phyloP scores from a whole-genome alignment of 2,888 invertebrate genomes.

The Crematogaster levior region DNA sequence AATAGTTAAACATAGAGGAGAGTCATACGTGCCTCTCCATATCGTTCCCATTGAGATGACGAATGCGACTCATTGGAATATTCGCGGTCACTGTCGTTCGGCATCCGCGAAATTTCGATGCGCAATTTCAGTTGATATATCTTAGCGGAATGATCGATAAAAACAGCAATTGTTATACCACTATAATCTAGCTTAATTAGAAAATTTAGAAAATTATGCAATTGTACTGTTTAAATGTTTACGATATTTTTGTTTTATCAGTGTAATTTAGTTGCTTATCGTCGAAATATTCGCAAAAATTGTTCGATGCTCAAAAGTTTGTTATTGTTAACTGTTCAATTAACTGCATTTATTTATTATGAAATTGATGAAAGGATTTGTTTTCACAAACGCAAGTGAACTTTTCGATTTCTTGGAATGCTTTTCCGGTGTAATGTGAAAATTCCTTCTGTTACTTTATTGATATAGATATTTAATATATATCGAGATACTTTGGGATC shows the following conservation, averaged over 20 bases:
- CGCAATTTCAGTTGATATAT: not conserved
- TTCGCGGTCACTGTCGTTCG: conserved; percentile 7
- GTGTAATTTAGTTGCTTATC: not conserved
- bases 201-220: not conserved
- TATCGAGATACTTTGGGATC: not conserved
- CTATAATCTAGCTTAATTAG: not conserved
- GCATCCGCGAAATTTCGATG: conserved; percentile 29
- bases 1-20: conserved; percentile 37
- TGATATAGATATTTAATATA: not conserved
- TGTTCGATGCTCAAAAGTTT: not conserved
- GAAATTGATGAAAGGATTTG: not conserved
- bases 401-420: not conserved
- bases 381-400: not conserved
- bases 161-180: not conserved
- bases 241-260: not conserved
- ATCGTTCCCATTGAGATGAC: conserved; percentile 35
- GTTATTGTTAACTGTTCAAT: not conserved
- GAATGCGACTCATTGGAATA: conserved; percentile 18
- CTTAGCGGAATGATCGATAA: not conserved
- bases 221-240: not conserved
- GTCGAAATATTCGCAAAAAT: not conserved
- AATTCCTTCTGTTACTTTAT: not conserved
- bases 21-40: conserved; percentile 35
- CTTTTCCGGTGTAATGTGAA: not conserved
- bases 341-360: not conserved